Evolutionary conservation across 2,113 vertebrate genomes (phyloP).

Genomic region (Chroicocephalus ridibundus): DNA sequence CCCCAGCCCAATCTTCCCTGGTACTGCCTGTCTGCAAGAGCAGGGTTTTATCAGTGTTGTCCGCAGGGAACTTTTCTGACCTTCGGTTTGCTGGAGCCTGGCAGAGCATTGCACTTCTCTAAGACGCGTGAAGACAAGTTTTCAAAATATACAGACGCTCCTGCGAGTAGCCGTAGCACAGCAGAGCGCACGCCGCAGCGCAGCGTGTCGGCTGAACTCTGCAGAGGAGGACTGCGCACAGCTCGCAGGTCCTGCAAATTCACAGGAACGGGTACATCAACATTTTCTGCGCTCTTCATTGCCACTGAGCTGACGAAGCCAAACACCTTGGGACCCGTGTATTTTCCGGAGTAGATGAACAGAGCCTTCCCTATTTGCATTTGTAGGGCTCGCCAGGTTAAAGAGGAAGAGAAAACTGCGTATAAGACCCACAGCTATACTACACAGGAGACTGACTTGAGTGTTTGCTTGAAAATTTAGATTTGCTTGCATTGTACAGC

Average conservation of each 20-base stretch:
- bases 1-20: slow-evolving; percentile 3
- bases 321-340: not conserved
- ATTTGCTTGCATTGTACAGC: not conserved
- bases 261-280: not conserved
- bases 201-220: not conserved
- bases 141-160: not conserved
- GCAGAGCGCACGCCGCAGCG: not conserved
- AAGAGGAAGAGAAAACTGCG: not conserved
- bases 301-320: not conserved
- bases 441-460: not conserved
- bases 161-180: not conserved
- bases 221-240: not conserved
- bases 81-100: slow-evolving; percentile 45
- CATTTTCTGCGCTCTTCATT: not conserved
- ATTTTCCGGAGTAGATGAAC: not conserved
- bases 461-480: not conserved
- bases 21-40: not conserved
- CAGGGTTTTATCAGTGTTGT: slow-evolving; percentile 27
- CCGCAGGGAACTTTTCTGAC: slow-evolving; percentile 40
- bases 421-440: not conserved
- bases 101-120: not conserved
- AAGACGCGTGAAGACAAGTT: slow-evolving; percentile 14
- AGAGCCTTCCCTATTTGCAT: not conserved
- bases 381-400: not conserved
- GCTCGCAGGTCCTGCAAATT: not conserved